Percentiles rank a stretch among this genome's conserved stretches.
Conservation (phyloP, 1,140 invertebrate species). For the Radopholus similis region DNA sequence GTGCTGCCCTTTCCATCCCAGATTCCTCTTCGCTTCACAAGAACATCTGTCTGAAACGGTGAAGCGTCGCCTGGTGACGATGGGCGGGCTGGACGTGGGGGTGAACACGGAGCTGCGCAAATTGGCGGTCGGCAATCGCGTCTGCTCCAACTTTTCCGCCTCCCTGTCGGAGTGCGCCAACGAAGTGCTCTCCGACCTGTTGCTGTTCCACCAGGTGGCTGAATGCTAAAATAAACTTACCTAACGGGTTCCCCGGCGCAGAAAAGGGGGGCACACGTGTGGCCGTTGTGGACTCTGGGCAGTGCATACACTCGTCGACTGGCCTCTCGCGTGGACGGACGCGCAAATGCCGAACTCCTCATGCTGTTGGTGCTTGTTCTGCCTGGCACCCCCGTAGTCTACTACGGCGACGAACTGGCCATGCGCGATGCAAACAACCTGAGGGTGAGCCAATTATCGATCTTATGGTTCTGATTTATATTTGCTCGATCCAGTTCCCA, state of each 20-base stretch:
- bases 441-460: neutral
- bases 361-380: conserved; percentile 38
- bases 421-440: conserved; percentile 10
- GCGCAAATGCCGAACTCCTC: conserved; percentile 36
- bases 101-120: conserved; percentile 47
- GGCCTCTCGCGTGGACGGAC: conserved; percentile 24
- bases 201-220: conserved; percentile 22
- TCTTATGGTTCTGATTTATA: conserved; percentile 3
- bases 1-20: conserved; percentile 21
- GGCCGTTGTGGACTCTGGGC: conserved; percentile 40
- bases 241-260: neutral
- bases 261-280: too few relatives aligned
- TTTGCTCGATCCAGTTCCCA: neutral
- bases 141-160: conserved; percentile 19
- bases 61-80: conserved; percentile 21
- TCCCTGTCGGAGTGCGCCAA: conserved; percentile 36
- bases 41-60: conserved; percentile 33
- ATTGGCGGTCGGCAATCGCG: conserved; percentile 31
- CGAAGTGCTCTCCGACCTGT: conserved; percentile 37
- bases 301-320: conserved; percentile 31
- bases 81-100: conserved; percentile 34
- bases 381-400: conserved; percentile 39
- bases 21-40: conserved; percentile 41
- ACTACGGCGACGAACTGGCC: conserved; percentile 47
- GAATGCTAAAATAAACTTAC: neutral